Evolutionary conservation across 2,888 invertebrate genomes (phyloP).

Genomic region (Rhynchonema sp.): DNA sequence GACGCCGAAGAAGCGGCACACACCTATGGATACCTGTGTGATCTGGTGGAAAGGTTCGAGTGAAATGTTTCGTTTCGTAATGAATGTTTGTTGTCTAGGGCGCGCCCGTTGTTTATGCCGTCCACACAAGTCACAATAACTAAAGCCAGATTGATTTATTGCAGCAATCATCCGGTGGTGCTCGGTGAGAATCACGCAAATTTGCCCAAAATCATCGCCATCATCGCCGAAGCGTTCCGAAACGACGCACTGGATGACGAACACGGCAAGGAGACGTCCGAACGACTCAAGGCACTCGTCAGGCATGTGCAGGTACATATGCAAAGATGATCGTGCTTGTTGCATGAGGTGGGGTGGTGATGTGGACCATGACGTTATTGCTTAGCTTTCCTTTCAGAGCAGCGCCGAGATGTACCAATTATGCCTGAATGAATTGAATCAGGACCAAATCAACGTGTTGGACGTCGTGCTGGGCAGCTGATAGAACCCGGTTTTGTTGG

Average conservation of each 20-base stretch:
- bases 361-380: too few relatives aligned
- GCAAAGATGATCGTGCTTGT: too few relatives aligned
- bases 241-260: constrained; percentile 57
- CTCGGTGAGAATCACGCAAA: constrained; percentile 69
- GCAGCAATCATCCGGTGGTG: constrained; percentile 42
- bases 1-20: constrained; percentile 88
- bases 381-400: background rate
- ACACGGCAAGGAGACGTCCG: constrained; percentile 27
- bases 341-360: too few relatives aligned
- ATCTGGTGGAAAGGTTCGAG: constrained; percentile 60
- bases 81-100: too few relatives aligned
- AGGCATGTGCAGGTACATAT: background rate
- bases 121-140: too few relatives aligned
- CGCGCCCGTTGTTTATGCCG: too few relatives aligned
- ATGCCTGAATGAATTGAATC: background rate
- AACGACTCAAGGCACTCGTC: background rate
- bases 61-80: background rate
- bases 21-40: constrained; percentile 83
- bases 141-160: background rate
- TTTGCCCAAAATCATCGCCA: constrained; percentile 57
- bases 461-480: background rate
- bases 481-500: background rate
- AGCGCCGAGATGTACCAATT: background rate
- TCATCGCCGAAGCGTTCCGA: constrained; percentile 58
- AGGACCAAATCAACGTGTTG: background rate